phyloP scores from a whole-genome alignment of 92 coral and sea anemone species.

The Plumapathes pennacea region DNA sequence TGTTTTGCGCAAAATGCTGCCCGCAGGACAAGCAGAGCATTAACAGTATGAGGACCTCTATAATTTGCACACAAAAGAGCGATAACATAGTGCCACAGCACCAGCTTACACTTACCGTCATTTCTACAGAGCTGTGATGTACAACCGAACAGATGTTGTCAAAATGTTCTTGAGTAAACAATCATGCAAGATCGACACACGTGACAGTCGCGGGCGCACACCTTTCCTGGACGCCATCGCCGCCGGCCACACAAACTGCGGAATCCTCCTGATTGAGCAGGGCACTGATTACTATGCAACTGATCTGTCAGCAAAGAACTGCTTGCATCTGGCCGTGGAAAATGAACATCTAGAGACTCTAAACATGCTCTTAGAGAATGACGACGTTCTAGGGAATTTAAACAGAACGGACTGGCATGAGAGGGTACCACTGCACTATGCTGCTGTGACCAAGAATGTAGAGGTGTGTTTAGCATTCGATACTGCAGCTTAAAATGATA shows the following conservation, averaged over 20 bases:
- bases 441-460: slow-evolving; percentile 44
- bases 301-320: slow-evolving; percentile 64
- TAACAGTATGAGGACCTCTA: no score
- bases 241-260: slow-evolving; percentile 53
- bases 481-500: no score
- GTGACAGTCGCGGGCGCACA: slow-evolving; percentile 46
- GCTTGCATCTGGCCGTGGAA: slow-evolving; percentile 77
- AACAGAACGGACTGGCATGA: slow-evolving; percentile 51
- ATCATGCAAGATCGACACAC: slow-evolving; percentile 47
- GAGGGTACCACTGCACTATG: slow-evolving; percentile 76
- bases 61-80: no score
- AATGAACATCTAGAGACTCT: slow-evolving; percentile 57
- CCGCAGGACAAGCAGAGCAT: no score
- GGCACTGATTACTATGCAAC: slow-evolving; percentile 57
- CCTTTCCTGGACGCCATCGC: slow-evolving; percentile 77
- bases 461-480: no score
- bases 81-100: no score
- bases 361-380: slow-evolving; percentile 53
- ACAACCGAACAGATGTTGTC: slow-evolving; percentile 21
- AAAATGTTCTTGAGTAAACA: slow-evolving; percentile 30
- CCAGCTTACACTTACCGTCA: no score
- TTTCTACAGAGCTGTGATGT: no score
- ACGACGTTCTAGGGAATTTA: slow-evolving; percentile 33
- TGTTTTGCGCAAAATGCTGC: no score
- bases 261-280: slow-evolving; percentile 17